Base-by-base conservation (phyloP, 2,888 invertebrate species). In the Pristionchus entomophagus region DNA sequence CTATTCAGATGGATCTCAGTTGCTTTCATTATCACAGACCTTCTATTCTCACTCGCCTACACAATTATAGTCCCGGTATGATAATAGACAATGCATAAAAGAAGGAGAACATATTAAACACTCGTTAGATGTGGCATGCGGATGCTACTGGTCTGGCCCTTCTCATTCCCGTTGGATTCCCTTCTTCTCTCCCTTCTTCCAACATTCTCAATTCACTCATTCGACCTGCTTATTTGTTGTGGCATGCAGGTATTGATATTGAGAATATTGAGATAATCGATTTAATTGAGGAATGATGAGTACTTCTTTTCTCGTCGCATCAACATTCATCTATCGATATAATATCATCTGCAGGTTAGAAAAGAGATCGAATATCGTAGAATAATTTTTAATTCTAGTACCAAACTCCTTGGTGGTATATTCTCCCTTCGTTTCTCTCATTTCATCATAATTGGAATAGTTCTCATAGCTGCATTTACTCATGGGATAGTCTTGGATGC, bases 101-200 rank as follows among this genome's bases (percentile, higher is more conserved):
- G n/a, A n/a, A n/a, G n/a, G n/a, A n/a, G n/a, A n/a, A n/a, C n/a
- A n/a, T n/a, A n/a, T n/a, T n/a, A n/a, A n/a, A n/a, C n/a, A 35
- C 17, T 65, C 65, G 26, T 32, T 32, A 80, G 80, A 29, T 80
- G n/a, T 80, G 80, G 80, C 80, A 80, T 32, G 49, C 53, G 0
- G 53, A 51, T n/a, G n/a, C 41, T 1, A 12, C 14, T 53, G 80
- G 80, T 10, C 26, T 80, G 6, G 38, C 35, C 19, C 12, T 80
- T 29, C 51, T 80, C 14, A 80, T 80, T 53, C 80, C 80, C 35
- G 80, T 80, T 32, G 80, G 80, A 53, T 80, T 80, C 53, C 19
- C 80, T 22, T 80, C 80, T 35, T 51, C 80, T 29, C 51, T 80
- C 29, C 80, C 49, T 35, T 32, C 51, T 38, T 29, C 80, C 5